Evolutionary conservation across 2,888 invertebrate species (phyloP).

Genomic region (Nephrocerus scutellatus): DNA sequence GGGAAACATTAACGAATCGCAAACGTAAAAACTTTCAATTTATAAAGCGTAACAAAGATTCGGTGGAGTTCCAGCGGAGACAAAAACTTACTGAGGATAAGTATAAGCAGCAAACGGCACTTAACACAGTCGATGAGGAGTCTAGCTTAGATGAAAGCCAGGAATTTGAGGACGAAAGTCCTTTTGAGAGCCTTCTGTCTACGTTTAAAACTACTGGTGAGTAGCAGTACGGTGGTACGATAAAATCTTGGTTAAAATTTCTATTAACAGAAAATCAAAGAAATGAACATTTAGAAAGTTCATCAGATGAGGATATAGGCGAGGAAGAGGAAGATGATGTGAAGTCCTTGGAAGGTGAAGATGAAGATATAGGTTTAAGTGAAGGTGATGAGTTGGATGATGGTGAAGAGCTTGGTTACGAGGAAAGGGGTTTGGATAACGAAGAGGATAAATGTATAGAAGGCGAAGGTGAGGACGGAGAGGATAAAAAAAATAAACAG

Average conservation of each 20-base stretch:
- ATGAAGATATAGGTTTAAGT: too few relatives aligned
- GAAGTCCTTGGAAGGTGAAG: constrained; percentile 3
- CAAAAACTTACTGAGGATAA: constrained; percentile 26
- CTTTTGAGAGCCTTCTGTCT: constrained; percentile 51
- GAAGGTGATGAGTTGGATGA: too few relatives aligned
- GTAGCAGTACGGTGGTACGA: constrained; percentile 1
- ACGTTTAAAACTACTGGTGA: constrained; percentile 43
- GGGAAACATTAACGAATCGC: constrained; percentile 6
- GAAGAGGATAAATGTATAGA: constrained; percentile 20
- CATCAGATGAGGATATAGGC: background rate
- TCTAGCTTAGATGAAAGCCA: constrained; percentile 42
- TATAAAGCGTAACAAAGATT: constrained; percentile 38
- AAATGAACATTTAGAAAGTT: constrained; percentile 12
- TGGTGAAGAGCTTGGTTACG: background rate
- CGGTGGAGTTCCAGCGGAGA: constrained; percentile 32
- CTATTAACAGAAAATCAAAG: constrained; percentile 20
- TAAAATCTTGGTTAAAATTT: background rate
- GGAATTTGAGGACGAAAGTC: constrained; percentile 51
- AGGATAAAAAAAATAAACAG: constrained; percentile 28
- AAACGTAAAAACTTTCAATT: constrained; percentile 32
- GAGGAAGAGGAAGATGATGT: constrained; percentile 18
- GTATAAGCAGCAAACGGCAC: constrained; percentile 17
- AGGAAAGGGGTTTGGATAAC: constrained; percentile 15
- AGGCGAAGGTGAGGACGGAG: background rate
- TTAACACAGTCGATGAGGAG: background rate